Conservation (phyloP, 2,888 invertebrate species). For the Holacanthella duospinosa region DNA sequence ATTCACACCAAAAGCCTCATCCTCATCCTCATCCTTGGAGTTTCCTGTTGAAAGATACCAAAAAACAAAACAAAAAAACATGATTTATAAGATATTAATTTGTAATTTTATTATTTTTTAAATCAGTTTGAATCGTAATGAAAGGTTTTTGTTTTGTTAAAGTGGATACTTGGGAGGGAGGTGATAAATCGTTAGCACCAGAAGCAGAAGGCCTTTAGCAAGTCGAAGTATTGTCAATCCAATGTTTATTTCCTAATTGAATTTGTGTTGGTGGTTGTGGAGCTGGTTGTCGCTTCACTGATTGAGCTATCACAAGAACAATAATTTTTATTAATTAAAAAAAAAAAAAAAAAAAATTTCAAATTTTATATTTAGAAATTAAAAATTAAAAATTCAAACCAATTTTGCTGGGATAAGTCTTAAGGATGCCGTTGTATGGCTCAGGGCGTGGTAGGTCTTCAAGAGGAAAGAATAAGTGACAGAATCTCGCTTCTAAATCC, state of each 20-base stretch:
- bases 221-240: constrained; percentile 46
- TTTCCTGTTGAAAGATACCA: too few relatives aligned
- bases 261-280: constrained; percentile 52
- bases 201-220: constrained; percentile 39
- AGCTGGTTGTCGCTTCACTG: constrained; percentile 49
- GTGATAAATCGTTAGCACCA: too few relatives aligned
- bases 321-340: too few relatives aligned
- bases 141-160: too few relatives aligned
- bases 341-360: constrained; percentile 13
- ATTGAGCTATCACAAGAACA: too few relatives aligned
- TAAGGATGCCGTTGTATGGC: constrained; percentile 55
- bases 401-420: constrained; percentile 58
- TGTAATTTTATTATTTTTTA: too few relatives aligned
- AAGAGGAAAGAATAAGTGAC: constrained; percentile 53
- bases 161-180: too few relatives aligned
- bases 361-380: constrained; percentile 5
- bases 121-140: too few relatives aligned
- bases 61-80: too few relatives aligned
- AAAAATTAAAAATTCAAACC: constrained; percentile 40
- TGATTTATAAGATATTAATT: too few relatives aligned
- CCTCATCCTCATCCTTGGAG: too few relatives aligned
- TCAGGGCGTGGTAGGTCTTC: constrained; percentile 59
- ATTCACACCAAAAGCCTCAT: too few relatives aligned
- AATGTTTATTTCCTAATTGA: constrained; percentile 50
- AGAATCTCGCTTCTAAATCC: constrained; percentile 60